Evolutionary conservation across 1,140 invertebrate genomes (phyloP).

Genomic region (Cotesia vestalis): DNA sequence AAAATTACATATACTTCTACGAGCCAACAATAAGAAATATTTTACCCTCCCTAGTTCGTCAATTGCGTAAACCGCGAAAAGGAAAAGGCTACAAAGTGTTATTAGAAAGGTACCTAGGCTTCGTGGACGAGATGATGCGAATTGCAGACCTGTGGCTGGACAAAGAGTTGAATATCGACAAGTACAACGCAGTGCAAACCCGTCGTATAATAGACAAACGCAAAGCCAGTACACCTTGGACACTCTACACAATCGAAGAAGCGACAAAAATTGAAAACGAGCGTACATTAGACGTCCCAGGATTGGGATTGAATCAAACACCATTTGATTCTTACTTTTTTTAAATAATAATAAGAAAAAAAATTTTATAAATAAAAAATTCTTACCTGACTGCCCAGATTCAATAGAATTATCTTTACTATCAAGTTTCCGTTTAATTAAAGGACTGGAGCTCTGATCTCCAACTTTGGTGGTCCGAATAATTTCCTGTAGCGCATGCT

Average conservation of each 20-base stretch:
- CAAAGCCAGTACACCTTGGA: conserved; percentile 13
- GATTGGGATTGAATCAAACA: conserved; percentile 8
- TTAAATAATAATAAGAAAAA: no score
- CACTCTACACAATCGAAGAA: conserved; percentile 17
- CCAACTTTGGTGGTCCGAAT: conserved; percentile 49
- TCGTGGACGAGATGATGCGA: conserved; percentile 73
- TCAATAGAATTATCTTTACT: conserved; percentile 61
- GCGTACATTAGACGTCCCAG: conserved; percentile 19
- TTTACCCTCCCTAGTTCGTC: conserved; percentile 56
- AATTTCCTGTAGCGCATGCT: conserved; percentile 69
- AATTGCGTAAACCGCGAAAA: conserved; percentile 55
- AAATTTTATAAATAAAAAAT: conserved; percentile 15
- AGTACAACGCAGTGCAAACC: conserved; percentile 54
- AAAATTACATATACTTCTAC: conserved; percentile 69
- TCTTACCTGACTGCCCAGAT: conserved; percentile 53
- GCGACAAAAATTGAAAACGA: neutral
- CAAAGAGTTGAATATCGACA: conserved; percentile 70
- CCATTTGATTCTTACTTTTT: conserved; percentile 3
- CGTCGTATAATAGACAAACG: conserved; percentile 37
- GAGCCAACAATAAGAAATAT: conserved; percentile 72
- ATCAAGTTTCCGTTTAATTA: conserved; percentile 63
- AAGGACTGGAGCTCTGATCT: conserved; percentile 63
- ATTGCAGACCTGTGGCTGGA: conserved; percentile 70
- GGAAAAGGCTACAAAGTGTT: conserved; percentile 67
- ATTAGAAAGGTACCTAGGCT: conserved; percentile 69